phyloP scores from a whole-genome alignment of 2,113 vertebrate species.

The Tenrec ecaudatus region DNA sequence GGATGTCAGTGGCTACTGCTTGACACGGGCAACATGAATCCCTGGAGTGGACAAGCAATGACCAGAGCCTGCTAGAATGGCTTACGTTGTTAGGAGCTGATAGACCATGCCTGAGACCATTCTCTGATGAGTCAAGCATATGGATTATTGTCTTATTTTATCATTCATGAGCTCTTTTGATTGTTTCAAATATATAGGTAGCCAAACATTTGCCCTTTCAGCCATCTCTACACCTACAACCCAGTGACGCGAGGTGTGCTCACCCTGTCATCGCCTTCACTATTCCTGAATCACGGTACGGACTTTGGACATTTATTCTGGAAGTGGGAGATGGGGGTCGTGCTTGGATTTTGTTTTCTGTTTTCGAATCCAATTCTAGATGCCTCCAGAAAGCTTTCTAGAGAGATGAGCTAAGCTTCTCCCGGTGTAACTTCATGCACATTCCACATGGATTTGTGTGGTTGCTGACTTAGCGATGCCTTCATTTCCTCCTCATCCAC shows the following conservation, averaged over 20 bases:
- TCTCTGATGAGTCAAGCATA: not conserved
- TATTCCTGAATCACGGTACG: not conserved
- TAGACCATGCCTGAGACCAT: not conserved
- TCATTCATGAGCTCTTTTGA: not conserved
- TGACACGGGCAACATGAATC: not conserved
- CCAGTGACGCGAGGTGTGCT: not conserved
- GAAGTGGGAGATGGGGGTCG: not conserved
- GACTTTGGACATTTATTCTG: not conserved
- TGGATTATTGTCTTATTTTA: not conserved
- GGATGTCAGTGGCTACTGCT: not conserved
- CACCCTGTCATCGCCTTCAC: not conserved
- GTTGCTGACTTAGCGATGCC: not conserved
- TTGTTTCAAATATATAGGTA: not conserved
- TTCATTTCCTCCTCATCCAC: not conserved
- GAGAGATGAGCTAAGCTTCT: not conserved
- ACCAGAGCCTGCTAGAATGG: not conserved
- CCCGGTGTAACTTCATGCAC: not conserved
- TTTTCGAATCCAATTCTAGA: not conserved
- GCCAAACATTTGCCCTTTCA: not conserved
- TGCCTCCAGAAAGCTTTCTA: constrained; percentile 7
- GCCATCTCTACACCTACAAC: not conserved
- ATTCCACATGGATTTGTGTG: not conserved
- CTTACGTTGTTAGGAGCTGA: not conserved
- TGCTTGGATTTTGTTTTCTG: not conserved
- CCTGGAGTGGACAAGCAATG: not conserved